Evolutionary conservation across 2,113 vertebrate species (phyloP).

Genomic region (Accipiter cooperii): DNA sequence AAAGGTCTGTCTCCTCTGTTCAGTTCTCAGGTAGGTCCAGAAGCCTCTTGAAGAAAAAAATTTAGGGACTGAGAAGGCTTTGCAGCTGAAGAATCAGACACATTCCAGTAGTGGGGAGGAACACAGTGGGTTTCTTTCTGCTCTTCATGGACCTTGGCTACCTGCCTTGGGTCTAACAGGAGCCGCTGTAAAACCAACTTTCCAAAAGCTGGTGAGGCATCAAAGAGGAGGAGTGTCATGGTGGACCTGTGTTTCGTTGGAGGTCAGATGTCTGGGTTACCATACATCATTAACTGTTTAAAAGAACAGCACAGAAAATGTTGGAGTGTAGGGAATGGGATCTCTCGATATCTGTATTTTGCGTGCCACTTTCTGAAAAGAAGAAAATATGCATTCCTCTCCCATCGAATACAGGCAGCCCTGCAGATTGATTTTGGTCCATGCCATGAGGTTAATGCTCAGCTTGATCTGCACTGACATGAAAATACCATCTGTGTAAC

Average conservation of each 20-base stretch:
- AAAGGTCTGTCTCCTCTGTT: background rate
- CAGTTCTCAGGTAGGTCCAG: background rate
- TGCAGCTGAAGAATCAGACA: background rate
- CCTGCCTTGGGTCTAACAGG: background rate
- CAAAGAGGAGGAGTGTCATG: background rate
- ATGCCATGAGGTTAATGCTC: constrained; percentile 58
- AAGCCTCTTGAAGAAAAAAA: background rate
- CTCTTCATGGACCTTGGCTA: background rate
- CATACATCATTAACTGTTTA: background rate
- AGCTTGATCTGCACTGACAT: constrained; percentile 46
- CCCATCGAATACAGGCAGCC: background rate
- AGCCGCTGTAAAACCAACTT: background rate
- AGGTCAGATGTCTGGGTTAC: background rate
- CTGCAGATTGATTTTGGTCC: constrained; percentile 54
- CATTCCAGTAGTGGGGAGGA: background rate
- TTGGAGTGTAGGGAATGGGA: background rate
- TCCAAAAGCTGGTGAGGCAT: background rate
- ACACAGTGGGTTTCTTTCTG: background rate
- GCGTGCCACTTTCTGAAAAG: background rate
- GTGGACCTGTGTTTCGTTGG: background rate
- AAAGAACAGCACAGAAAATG: background rate
- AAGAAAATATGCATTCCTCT: background rate
- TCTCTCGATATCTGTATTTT: background rate
- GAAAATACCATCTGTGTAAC: constrained; percentile 66
- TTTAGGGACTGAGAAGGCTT: background rate